Evolutionary conservation across 2,113 vertebrate genomes (phyloP), one percentile per base, ranked within the genome.

Genomic region (Chitala chitala): DNA sequence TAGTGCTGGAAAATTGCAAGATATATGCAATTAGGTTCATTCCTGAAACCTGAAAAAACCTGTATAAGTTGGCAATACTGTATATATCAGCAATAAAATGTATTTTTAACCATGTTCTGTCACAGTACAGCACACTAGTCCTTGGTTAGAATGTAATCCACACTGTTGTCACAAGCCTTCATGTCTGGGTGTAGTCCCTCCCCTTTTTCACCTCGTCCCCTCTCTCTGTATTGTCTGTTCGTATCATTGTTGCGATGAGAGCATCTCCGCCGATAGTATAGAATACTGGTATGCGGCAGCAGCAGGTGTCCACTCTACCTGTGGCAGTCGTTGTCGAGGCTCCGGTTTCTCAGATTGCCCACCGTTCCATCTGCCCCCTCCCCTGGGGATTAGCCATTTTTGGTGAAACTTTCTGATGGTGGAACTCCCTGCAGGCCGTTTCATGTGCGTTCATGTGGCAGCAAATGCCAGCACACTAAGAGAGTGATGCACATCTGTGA

Each of bases 331-430:
- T 66, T 66, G 44, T 33, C 40, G 26, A 10, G 36, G 64, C 64
- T 20, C 66, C 36, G 12, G 29, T 20, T 24, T 46, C 44, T 48
- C 66, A 69, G 66, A 69, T 69, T 24, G 48, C 66, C 66, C 6
- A 20, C 13, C 33, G 7, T 29, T 69, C 42, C 66, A 48, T 69
- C 66, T 66, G 64, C 31, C 20, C 38, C 40, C 13, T 46, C 24
- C 26, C 66, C 26, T 69, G 66, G 66, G 46, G 33, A 42, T 9
- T 1, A 13, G 12, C n/a, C 12, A 29, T 69, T 46, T 46, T 50
- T 50, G 29, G 24, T 46, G 38, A 69, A 69, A 36, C 46, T n/a
- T 51, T 53, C 24, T 8, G 13, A 17, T n/a, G 29, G 13, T 69
- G 20, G 20, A n/a, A 69, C 46, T 51, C n/a, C 31, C 15, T 33